These are phyloP conservation scores for Zosterops japonicus DNA, from an alignment of 2,113 vertebrate species.

Conservation along the genomic window DNA sequence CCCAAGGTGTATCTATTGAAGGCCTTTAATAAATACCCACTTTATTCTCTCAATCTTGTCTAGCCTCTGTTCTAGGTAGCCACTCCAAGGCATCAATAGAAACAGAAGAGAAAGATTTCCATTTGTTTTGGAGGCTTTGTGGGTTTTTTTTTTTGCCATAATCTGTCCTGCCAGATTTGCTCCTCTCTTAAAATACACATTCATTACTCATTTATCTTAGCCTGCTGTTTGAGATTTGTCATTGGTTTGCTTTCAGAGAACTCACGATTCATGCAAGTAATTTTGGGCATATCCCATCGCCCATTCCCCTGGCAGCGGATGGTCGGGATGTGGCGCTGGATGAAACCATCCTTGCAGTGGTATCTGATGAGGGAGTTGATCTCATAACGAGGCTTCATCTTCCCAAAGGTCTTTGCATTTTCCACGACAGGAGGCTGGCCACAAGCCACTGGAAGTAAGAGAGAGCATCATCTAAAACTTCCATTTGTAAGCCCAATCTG, in stretches of 20 bases:
- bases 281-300: constrained; percentile 92
- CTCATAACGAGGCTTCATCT: constrained; percentile 88
- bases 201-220: not conserved
- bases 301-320: constrained; percentile 92
- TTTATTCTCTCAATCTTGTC: not conserved
- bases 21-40: not conserved
- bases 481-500: not conserved
- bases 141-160: not conserved
- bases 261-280: constrained; percentile 95
- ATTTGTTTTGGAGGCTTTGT: not conserved
- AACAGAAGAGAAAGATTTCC: not conserved
- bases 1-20: not conserved
- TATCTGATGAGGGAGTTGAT: constrained; percentile 96
- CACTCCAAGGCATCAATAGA: not conserved
- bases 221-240: not conserved
- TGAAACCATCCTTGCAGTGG: constrained; percentile 91
- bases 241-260: constrained; percentile 62
- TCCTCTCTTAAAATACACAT: not conserved
- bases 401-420: constrained; percentile 92
- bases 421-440: constrained; percentile 92
- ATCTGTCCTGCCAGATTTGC: not conserved
- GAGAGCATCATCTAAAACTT: not conserved
- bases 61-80: not conserved
- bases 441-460: constrained; percentile 83
- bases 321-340: constrained; percentile 92